Conservation (phyloP, 2,888 invertebrate species). For the Thera britannica region DNA sequence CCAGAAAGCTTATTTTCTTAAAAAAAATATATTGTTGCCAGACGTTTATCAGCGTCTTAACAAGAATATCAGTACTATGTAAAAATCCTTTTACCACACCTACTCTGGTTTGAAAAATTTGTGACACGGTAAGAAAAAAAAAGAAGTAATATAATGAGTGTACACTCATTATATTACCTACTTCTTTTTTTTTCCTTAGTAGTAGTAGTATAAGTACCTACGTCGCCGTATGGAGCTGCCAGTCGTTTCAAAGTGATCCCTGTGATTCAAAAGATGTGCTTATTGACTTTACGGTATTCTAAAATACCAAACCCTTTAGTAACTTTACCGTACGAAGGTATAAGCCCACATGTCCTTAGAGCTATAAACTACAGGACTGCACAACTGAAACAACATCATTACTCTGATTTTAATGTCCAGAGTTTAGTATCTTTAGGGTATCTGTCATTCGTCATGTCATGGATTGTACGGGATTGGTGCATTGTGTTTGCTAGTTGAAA, state of each 20-base stretch:
- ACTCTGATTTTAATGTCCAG: constrained; percentile 35
- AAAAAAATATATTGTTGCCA: too few species aligned
- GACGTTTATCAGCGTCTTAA: too few species aligned
- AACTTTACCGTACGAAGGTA: background rate
- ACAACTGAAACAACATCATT: constrained; percentile 41
- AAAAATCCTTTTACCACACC: too few species aligned
- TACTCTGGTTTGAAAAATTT: too few species aligned
- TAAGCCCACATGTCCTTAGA: constrained; percentile 15
- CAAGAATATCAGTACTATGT: too few species aligned
- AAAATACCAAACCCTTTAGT: background rate
- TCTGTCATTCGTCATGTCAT: constrained; percentile 24
- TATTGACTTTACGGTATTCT: background rate
- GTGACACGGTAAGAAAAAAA: too few species aligned
- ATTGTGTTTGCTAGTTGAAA: background rate
- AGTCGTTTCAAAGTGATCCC: background rate
- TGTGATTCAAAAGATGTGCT: background rate
- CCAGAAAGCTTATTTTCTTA: too few species aligned
- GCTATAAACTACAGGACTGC: constrained; percentile 24
- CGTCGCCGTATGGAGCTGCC: too few species aligned
- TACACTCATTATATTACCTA: too few species aligned
- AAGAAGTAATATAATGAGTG: too few species aligned
- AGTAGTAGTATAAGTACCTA: too few species aligned
- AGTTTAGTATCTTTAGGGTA: constrained; percentile 29
- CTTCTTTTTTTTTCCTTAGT: too few species aligned
- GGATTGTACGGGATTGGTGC: constrained; percentile 14